Conservation (phyloP, 2,797 vertebrate species). For the Pteronotus mesoamericanus region DNA sequence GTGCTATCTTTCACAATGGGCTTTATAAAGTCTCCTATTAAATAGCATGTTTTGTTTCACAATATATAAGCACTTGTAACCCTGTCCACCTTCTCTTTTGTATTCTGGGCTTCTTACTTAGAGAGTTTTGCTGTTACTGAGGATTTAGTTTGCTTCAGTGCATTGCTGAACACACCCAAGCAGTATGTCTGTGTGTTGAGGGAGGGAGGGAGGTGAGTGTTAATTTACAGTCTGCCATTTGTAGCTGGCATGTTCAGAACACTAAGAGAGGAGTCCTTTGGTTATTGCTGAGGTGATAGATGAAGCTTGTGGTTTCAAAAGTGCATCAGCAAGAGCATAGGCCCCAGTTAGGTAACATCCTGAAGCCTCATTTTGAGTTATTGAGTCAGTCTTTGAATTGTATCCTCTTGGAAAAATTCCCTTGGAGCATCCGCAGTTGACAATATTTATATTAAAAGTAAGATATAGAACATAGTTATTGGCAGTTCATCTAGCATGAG, state of each 20-base stretch:
- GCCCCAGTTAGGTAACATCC: neutral
- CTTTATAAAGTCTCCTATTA: neutral
- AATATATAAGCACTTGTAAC: neutral
- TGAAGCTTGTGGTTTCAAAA: neutral
- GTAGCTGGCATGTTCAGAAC: neutral
- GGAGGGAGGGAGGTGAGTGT: neutral
- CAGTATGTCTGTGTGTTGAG: neutral
- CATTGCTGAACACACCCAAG: neutral
- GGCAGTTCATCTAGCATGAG: neutral
- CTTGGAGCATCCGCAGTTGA: neutral
- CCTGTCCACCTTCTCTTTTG: neutral
- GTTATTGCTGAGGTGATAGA: accelerated
- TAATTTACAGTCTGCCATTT: neutral
- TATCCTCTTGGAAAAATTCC: neutral
- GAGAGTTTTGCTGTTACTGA: neutral
- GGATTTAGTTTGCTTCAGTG: neutral
- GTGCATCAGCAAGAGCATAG: neutral
- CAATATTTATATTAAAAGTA: neutral
- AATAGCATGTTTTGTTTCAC: conserved; percentile 21
- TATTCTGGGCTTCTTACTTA: conserved; percentile 1
- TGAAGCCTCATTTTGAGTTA: neutral
- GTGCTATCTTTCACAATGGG: neutral
- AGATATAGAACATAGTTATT: neutral
- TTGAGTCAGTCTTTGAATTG: neutral
- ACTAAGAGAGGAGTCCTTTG: neutral